Evolutionary conservation across 2,797 vertebrate species (phyloP).

Genomic region (Sebastes cheni): DNA sequence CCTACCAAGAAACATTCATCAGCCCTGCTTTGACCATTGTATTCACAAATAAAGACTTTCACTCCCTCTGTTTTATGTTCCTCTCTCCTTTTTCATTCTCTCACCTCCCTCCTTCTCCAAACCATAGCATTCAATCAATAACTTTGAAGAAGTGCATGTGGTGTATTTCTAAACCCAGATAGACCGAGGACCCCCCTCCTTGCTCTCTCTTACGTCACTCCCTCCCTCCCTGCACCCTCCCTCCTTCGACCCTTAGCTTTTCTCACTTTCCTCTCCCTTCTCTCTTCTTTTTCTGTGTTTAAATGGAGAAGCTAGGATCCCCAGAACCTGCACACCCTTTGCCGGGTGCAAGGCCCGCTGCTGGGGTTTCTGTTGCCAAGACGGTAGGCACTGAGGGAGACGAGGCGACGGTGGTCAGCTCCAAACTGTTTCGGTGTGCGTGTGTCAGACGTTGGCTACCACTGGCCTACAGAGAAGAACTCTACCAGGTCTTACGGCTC

Average conservation of each 20-base stretch:
- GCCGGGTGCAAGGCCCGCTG: constrained; percentile 51
- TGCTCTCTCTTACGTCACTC: constrained; percentile 9
- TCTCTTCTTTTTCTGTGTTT: constrained; percentile 34
- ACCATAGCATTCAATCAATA: constrained; percentile 44
- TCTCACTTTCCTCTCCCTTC: constrained; percentile 24
- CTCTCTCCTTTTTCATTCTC: background rate
- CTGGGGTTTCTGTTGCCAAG: constrained; percentile 56
- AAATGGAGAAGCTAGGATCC: constrained; percentile 78
- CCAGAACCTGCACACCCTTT: constrained; percentile 53
- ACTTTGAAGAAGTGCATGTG: constrained; percentile 18
- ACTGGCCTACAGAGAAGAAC: constrained; percentile 81
- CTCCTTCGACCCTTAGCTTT: constrained; percentile 22
- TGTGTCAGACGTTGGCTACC: constrained; percentile 75
- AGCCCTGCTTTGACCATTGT: constrained; percentile 4
- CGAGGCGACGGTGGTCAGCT: constrained; percentile 41
- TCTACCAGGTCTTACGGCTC: constrained; percentile 77
- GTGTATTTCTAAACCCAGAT: constrained; percentile 19
- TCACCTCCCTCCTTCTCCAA: background rate
- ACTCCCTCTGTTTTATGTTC: background rate
- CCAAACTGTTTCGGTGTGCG: constrained; percentile 71
- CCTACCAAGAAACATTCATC: background rate
- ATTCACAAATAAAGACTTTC: constrained; percentile 5
- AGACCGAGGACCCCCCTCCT: constrained; percentile 9
- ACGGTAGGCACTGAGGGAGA: constrained; percentile 24
- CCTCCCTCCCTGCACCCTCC: constrained; percentile 17